Conservation (phyloP, 2,888 invertebrate species). For the Eumerus sabulonum region DNA sequence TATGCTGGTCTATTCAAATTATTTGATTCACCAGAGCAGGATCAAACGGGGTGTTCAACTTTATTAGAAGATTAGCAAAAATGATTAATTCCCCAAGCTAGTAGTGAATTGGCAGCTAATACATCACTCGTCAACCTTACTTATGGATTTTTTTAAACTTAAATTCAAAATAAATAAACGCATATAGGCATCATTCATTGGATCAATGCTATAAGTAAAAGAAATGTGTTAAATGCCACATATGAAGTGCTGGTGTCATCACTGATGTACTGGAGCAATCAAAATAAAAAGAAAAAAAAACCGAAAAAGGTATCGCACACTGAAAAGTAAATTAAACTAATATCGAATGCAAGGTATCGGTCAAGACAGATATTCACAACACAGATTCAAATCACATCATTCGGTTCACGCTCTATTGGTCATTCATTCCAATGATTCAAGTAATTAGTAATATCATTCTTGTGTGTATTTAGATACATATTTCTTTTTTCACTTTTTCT, state of each 20-base stretch:
- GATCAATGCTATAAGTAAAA: no score
- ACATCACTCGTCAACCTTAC: no score
- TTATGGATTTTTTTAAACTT: no score
- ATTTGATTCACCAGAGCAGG: no score
- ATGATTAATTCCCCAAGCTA: no score
- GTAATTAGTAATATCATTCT: conserved; percentile 19
- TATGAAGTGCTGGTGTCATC: conserved; percentile 6
- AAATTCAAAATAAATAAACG: no score
- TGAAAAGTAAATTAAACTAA: conserved; percentile 14
- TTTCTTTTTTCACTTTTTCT: conserved; percentile 23
- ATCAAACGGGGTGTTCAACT: no score
- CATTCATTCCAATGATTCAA: conserved; percentile 34
- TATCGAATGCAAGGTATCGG: conserved; percentile 39
- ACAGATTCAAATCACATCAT: conserved; percentile 20
- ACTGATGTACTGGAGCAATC: not conserved
- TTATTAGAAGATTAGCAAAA: no score
- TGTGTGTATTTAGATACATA: not conserved
- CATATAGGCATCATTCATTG: no score
- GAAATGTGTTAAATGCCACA: conserved; percentile 24
- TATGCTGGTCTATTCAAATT: no score
- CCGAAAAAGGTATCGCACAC: conserved; percentile 9
- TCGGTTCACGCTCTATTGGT: conserved; percentile 6
- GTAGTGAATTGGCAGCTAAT: no score
- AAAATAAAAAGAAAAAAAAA: conserved; percentile 3
- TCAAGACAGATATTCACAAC: conserved; percentile 33